Conservation (phyloP, 2,113 vertebrate genomes). For the Pipra filicauda region DNA sequence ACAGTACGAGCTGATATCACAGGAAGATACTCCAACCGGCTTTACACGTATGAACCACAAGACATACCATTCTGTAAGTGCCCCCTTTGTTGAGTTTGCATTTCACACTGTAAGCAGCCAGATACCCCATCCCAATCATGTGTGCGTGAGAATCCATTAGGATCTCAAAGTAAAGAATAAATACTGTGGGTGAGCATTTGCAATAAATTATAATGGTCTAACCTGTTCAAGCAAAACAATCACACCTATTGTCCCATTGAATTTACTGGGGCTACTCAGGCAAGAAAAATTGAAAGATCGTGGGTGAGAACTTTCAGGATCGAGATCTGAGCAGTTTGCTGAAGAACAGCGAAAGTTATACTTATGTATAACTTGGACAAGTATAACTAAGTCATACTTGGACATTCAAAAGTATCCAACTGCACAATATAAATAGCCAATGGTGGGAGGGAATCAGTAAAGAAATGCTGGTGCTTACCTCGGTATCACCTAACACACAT, state of each 20-base stretch:
- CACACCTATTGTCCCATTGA: neutral
- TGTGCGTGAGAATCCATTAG: neutral
- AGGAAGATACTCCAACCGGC: conserved; percentile 86
- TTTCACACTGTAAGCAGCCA: neutral
- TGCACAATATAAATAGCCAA: neutral
- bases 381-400: neutral
- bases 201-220: neutral
- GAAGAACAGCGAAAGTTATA: neutral
- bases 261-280: neutral
- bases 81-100: neutral
- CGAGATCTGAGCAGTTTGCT: neutral
- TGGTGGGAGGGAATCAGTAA: neutral
- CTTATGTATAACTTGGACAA: too few relatives aligned
- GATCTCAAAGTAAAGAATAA: neutral
- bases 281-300: neutral
- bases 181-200: neutral
- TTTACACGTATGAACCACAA: conserved; percentile 86
- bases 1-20: conserved; percentile 90
- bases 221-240: neutral
- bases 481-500: neutral
- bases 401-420: neutral
- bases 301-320: neutral
- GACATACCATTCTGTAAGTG: conserved; percentile 85
- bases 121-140: neutral
- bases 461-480: neutral